A percentile compares a stretch with the other conserved stretches of the same genome.
Evolutionary conservation across 2,113 vertebrate species (phyloP).

Genomic region (Corapipo altera): DNA sequence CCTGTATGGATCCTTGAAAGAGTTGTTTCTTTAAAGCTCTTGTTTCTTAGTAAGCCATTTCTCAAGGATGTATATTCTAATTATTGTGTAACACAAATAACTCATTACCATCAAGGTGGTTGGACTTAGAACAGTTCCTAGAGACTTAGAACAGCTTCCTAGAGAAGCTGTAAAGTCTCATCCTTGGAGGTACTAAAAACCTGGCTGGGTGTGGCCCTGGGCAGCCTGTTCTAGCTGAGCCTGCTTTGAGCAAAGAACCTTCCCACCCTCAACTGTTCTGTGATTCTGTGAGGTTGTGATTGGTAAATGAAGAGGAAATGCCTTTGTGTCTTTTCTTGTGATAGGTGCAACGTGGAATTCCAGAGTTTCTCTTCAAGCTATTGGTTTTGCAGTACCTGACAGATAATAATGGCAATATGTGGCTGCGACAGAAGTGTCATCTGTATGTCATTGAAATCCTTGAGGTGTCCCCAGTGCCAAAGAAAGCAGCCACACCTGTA

Average conservation of each 20-base stretch:
- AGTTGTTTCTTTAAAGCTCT: background rate
- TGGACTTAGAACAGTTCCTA: background rate
- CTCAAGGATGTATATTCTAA: background rate
- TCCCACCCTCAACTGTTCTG: background rate
- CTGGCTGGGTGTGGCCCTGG: background rate
- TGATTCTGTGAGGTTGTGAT: background rate
- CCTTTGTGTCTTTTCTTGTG: background rate
- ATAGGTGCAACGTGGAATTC: conserved; percentile 86
- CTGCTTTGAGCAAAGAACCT: background rate
- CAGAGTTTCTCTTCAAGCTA: conserved; percentile 91
- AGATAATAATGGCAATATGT: conserved; percentile 86
- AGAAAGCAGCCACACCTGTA: conserved; percentile 70
- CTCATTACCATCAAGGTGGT: too few relatives aligned
- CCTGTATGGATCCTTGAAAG: background rate
- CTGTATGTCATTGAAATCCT: conserved; percentile 90
- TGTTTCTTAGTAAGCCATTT: background rate
- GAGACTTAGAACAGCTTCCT: background rate
- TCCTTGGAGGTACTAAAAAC: background rate
- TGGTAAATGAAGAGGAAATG: background rate
- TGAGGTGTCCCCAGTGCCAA: conserved; percentile 54
- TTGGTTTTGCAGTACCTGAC: conserved; percentile 85
- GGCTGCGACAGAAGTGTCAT: conserved; percentile 83
- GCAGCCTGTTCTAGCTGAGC: background rate
- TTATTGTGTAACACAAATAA: background rate
- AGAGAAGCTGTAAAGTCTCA: background rate